Conservation (phyloP, 1,140 invertebrate species). For the Saxidomus purpurata region DNA sequence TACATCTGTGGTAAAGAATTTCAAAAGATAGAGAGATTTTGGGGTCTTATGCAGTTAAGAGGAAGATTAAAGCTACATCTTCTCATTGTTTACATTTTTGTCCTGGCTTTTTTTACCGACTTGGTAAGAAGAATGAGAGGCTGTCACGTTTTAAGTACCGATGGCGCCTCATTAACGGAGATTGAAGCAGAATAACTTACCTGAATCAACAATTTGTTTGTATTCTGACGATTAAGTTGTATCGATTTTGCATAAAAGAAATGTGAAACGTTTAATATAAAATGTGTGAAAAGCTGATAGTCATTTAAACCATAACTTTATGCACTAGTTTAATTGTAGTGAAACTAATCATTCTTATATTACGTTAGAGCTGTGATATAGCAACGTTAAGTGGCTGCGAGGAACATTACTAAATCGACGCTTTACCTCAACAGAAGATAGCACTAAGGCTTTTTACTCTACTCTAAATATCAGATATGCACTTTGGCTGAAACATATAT, state of each 20-base stretch:
- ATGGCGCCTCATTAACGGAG: slow-evolving; percentile 5
- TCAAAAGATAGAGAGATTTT: slow-evolving; percentile 56
- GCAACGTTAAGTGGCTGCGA: too few relatives aligned
- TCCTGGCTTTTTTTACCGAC: neutral
- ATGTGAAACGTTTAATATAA: too few relatives aligned
- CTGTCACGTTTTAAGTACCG: neutral
- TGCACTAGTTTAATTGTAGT: too few relatives aligned
- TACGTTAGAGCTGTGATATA: too few relatives aligned
- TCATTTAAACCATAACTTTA: too few relatives aligned
- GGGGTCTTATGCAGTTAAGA: slow-evolving; percentile 30
- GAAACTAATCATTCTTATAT: too few relatives aligned
- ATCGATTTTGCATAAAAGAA: neutral
- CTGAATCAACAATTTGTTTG: neutral
- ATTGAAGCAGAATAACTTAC: neutral
- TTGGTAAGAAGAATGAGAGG: neutral
- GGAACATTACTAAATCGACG: too few relatives aligned
- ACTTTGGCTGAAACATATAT: too few relatives aligned
- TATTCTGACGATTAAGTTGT: neutral
- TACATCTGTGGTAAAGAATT: slow-evolving; percentile 53
- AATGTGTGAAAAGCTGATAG: too few relatives aligned
- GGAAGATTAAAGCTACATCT: slow-evolving; percentile 49
- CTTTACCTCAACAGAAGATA: too few relatives aligned
- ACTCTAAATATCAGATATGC: too few relatives aligned
- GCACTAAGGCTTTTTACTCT: too few relatives aligned
- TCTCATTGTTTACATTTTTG: slow-evolving; percentile 27